phyloP scores from a whole-genome alignment of 1,140 invertebrate species.

The Potamilus streckersoni region DNA sequence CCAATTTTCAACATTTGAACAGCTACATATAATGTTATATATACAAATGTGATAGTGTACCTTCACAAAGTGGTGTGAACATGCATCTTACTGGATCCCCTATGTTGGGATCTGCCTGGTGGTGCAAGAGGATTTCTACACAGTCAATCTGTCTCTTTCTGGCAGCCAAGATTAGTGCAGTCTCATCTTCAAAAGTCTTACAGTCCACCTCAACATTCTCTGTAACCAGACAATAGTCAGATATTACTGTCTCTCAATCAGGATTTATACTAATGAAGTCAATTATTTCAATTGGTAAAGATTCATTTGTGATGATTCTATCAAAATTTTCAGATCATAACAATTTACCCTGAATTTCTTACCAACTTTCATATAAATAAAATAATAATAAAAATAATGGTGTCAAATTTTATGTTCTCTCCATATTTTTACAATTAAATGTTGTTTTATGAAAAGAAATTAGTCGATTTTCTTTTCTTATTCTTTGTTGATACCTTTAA shows the following conservation, averaged over 20 bases:
- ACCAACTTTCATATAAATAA: not conserved
- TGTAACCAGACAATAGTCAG: conserved; percentile 2
- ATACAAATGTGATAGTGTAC: conserved; percentile 24
- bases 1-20: not conserved
- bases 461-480: too few species aligned
- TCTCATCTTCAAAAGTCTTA: conserved; percentile 64
- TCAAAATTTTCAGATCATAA: not conserved
- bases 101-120: conserved; percentile 60
- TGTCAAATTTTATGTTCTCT: not conserved
- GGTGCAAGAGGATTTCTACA: conserved; percentile 51
- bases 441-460: too few species aligned
- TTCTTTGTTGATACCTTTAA: too few species aligned
- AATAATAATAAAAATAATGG: not conserved
- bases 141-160: conserved; percentile 51
- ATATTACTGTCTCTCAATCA: conserved; percentile 1
- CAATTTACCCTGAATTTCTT: not conserved
- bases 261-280: not conserved
- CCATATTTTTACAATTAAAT: too few species aligned
- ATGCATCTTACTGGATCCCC: conserved; percentile 45
- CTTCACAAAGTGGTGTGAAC: conserved; percentile 55
- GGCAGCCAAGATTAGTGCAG: conserved; percentile 60
- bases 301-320: not conserved
- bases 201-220: conserved; percentile 60
- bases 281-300: not conserved
- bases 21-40: not conserved